Evolutionary conservation across 2,888 invertebrate genomes (phyloP).

Genomic region (Allygus modestus): DNA sequence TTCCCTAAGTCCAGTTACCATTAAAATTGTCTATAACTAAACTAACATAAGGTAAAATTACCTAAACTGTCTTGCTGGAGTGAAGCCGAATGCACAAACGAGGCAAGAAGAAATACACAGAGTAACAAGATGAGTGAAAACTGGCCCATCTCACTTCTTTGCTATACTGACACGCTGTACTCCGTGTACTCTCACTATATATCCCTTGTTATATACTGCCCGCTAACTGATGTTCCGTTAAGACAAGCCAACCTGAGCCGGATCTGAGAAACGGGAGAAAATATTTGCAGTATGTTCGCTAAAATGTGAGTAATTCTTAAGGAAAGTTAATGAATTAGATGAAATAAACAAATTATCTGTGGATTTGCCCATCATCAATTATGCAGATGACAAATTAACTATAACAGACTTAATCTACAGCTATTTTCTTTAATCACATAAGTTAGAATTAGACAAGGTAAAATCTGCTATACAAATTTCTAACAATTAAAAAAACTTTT

Average conservation of each 20-base stretch:
- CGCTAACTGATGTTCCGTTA: constrained; percentile 4
- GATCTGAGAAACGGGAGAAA: constrained; percentile 20
- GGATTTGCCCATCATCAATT: no score
- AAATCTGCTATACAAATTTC: no score
- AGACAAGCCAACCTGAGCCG: neutral
- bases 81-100: neutral
- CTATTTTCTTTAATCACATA: no score
- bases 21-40: no score
- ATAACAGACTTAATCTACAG: no score
- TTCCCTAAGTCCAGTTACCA: no score
- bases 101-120: neutral
- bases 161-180: neutral
- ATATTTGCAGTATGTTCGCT: neutral
- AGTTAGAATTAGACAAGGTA: no score
- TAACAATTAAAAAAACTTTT: no score
- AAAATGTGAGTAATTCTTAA: neutral
- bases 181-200: neutral
- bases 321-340: no score
- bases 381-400: no score
- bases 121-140: neutral
- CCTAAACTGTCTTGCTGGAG: neutral
- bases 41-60: neutral
- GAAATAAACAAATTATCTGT: no score
- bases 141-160: neutral
- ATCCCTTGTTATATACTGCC: neutral